These are phyloP conservation scores for Pocillopora verrucosa DNA, from an alignment of 64 coral and sea anemone species.

Conservation along the genomic window DNA sequence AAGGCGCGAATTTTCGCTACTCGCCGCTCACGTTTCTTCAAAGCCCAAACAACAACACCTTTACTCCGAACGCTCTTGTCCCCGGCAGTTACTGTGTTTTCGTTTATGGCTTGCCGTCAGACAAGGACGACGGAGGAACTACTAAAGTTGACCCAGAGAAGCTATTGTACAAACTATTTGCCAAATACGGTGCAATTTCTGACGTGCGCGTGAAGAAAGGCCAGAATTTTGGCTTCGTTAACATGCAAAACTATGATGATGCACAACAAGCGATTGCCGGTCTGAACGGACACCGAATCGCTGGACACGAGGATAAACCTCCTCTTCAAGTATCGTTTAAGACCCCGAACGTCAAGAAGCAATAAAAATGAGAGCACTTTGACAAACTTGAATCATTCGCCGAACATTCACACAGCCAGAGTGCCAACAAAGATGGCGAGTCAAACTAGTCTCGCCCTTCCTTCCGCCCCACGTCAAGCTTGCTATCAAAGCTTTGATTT, in stretches of 20 bases:
- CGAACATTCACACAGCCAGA: constrained; percentile 54
- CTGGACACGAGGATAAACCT: constrained; percentile 84
- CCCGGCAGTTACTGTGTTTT: constrained; percentile 90
- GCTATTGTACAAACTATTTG: constrained; percentile 87
- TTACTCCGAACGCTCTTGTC: constrained; percentile 58
- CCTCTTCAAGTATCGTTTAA: constrained; percentile 91
- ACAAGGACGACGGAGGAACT: constrained; percentile 43
- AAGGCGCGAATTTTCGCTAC: constrained; percentile 91
- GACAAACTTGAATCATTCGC: constrained; percentile 35
- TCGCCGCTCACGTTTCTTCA: constrained; percentile 71
- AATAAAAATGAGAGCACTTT: constrained; percentile 73
- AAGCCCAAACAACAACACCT: constrained; percentile 76
- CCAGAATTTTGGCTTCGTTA: constrained; percentile 93
- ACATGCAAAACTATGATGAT: constrained; percentile 94
- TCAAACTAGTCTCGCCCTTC: constrained; percentile 46
- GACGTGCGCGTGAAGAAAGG: constrained; percentile 88
- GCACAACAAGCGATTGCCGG: constrained; percentile 77
- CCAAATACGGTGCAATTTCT: constrained; percentile 82
- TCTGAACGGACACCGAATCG: constrained; percentile 58
- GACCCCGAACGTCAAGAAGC: constrained; percentile 84
- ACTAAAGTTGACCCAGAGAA: constrained; percentile 64
- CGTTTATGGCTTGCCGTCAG: constrained; percentile 88
- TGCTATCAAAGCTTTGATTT: constrained; percentile 59
- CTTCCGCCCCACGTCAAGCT: constrained; percentile 55
- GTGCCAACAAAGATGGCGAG: constrained; percentile 58